These are phyloP conservation scores for Malurus cyaneus DNA, from an alignment of 2,113 vertebrate genomes.

Conservation along the genomic window DNA sequence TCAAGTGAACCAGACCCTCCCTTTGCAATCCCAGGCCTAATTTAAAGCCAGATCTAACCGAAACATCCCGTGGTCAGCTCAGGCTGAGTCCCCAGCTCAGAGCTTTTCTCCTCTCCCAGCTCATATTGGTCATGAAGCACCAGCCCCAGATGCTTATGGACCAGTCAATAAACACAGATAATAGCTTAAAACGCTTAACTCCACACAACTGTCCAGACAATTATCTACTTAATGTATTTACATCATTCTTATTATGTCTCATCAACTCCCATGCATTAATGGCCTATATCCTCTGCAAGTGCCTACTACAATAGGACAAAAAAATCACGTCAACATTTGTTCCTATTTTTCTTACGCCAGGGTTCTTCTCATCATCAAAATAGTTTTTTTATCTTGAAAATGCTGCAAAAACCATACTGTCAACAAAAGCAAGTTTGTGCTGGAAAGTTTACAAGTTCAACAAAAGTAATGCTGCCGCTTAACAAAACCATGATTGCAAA, in stretches of 20 bases:
- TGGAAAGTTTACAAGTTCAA: slow-evolving; percentile 60
- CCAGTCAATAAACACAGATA: slow-evolving; percentile 21
- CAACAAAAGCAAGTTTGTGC: slow-evolving; percentile 53
- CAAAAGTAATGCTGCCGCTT: slow-evolving; percentile 39
- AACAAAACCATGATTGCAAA: slow-evolving; percentile 54
- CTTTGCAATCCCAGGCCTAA: not conserved
- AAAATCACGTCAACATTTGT: not conserved
- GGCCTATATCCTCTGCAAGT: not conserved
- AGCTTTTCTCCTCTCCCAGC: not conserved
- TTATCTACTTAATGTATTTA: slow-evolving; percentile 35
- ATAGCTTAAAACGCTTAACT: slow-evolving; percentile 23
- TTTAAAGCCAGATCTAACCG: not conserved
- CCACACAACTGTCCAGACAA: slow-evolving; percentile 9
- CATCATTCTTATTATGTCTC: slow-evolving; percentile 10
- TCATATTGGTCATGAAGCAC: not conserved
- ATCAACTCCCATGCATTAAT: not conserved
- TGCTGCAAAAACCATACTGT: not conserved
- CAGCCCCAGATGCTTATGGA: not conserved
- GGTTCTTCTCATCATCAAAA: slow-evolving; percentile 31
- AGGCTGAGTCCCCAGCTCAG: not conserved
- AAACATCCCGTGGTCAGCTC: not conserved
- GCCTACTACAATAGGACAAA: not conserved
- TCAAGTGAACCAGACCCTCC: not conserved
- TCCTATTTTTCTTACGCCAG: slow-evolving; percentile 20
- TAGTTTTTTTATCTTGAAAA: slow-evolving; percentile 49